Percentiles rank a stretch among this genome's conserved stretches.
These are phyloP conservation scores for Poeciliopsis paucimaculata DNA, from an alignment of 2,797 vertebrate genomes.

Conservation along the genomic window DNA sequence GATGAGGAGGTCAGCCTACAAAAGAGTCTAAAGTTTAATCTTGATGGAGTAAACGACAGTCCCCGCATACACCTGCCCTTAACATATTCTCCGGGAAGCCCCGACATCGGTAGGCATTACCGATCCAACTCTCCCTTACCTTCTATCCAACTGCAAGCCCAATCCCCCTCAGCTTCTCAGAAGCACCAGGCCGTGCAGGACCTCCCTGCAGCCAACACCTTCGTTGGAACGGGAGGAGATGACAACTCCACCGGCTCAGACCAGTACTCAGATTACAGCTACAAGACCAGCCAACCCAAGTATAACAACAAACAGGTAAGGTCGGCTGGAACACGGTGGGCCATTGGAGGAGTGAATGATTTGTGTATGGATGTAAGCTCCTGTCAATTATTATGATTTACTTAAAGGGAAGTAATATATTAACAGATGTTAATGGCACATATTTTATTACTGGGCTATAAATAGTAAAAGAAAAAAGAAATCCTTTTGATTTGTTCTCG, in stretches of 20 bases:
- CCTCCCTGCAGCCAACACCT: constrained; percentile 97
- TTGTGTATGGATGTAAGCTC: background rate
- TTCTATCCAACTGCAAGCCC: constrained; percentile 97
- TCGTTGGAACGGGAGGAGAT: constrained; percentile 95
- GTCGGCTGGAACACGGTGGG: background rate
- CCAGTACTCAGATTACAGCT: constrained; percentile 99
- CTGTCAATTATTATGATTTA: constrained; percentile 9
- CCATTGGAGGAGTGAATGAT: constrained; percentile 9
- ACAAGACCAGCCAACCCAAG: constrained; percentile 96
- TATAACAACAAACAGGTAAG: constrained; percentile 99
- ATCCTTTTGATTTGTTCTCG: constrained; percentile 5
- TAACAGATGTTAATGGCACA: constrained; percentile 4
- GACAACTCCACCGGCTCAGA: constrained; percentile 98
- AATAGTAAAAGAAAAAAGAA: constrained; percentile 26
- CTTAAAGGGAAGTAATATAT: constrained; percentile 5
- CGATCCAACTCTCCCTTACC: constrained; percentile 98
- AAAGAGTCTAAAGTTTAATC: constrained; percentile 97
- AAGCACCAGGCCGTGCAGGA: constrained; percentile 99
- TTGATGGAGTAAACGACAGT: constrained; percentile 94
- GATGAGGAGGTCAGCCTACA: constrained; percentile 91
- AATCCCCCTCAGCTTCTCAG: constrained; percentile 97
- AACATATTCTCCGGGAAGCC: constrained; percentile 96
- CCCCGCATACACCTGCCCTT: constrained; percentile 97
- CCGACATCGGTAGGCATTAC: constrained; percentile 96
- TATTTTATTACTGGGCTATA: background rate